Evolutionary conservation across 2,888 invertebrate genomes (phyloP), one percentile per base, ranked within the genome.

Genomic region (Yponomeuta sedellus): DNA sequence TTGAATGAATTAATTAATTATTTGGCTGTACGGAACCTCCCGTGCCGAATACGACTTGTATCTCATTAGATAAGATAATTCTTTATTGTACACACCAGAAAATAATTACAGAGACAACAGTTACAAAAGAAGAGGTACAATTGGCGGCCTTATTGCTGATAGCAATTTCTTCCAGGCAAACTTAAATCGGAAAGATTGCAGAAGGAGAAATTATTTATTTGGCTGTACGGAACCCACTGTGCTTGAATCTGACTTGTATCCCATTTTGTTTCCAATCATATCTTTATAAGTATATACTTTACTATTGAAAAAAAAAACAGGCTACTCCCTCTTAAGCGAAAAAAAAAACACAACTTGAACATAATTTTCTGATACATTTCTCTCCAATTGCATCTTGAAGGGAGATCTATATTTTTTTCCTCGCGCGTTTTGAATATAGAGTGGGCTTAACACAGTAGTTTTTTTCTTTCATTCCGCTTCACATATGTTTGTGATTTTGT

Each of bases 341-440:
- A n/a, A 59, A 59, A 59, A 22, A 59, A 59, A 22, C 22, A 59
- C 12, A 11, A 12, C 25, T 59, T 59, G 22, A 52, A 52, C 12
- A 52, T 52, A 16, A 52, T 52, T 52, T 52, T 52, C 44, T 52
- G 91, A 91, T 88, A 90, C 91, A 90, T 90, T 90, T 90, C 91
- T 86, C 86, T 85, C 75, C 83, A 85, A 86, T 87, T 91, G 90
- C 90, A 90, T 90, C 87, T 88, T 85, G 81, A 77, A 80, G 87
- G 88, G 89, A 39, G 44, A 22, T 25, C 73, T 80, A 88, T 52
- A 52, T 88, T 89, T 86, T 85, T 88, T 84, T 83, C 77, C 74
- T 84, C 85, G 83, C 80, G 85, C 88, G 90, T 90, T 89, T 89
- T 90, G 90, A 91, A 91, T 91, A 90, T 85, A 91, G 86, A 90